Base-by-base conservation (phyloP, 2,888 invertebrate species). In the Phaonia tiefii region DNA sequence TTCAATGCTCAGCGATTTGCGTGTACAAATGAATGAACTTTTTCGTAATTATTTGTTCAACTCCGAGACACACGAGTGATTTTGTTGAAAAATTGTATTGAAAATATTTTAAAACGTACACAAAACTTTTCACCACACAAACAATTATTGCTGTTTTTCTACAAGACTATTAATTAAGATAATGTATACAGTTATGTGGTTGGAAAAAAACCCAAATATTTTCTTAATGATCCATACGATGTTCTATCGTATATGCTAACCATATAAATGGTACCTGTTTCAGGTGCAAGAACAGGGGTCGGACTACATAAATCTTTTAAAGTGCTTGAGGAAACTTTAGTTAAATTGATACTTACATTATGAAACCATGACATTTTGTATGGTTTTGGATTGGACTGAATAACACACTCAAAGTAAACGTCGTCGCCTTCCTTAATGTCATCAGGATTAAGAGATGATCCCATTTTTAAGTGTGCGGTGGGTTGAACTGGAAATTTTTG, bases 381-480 rank as follows among this genome's bases (percentile, higher is more conserved):
- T 39, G 94, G 94, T 88, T 95, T 95, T 17, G 96, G 97, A 91
- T 97, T 97, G 66, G 96, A 95, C 88, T 94, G 93, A 83, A 97
- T 95, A 84, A 94, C 94, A 91, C 96, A 97, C 89, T 96, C 96
- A 91, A 97, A 97, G 90, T 96, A 96, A 78, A 96, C 96, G 90
- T 96, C 96, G 88, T 96, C 96, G 42, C 96, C 96, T 91, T 97
- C 97, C 91, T 96, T 97, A 89, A 97, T 96, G 90, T 96, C 95
- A 85, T 96, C 95, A 10, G 96, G 95, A 90, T 96, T 96, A 85
- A 97, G 92, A 86, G 94, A 96, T 83, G 95, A 94, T 67, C 96
- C 96, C 94, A 97, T 95, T 91, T 95, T 95, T 85, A 97, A 92
- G 84, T 94, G 93, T 39, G 96, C 95, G 82, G 95, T 94, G 17